Conservation (phyloP, 2,888 invertebrate genomes). For the Scaptomyza flava region DNA sequence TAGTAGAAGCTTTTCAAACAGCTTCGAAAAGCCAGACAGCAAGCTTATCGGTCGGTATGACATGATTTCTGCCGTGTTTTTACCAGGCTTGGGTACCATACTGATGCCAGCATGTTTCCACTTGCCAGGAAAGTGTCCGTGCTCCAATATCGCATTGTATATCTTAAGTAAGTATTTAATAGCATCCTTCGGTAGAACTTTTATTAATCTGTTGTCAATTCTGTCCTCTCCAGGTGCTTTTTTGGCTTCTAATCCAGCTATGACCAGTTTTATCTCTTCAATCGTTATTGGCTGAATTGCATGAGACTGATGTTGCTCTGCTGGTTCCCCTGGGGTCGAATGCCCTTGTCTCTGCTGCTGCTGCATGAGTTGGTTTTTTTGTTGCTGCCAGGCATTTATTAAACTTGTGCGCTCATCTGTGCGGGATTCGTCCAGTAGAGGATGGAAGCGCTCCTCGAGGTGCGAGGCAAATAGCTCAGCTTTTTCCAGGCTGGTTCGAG, state of each 20-base stretch:
- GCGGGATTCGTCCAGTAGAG: not conserved
- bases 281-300: not conserved
- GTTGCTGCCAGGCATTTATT: no score
- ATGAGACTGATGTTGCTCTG: not conserved
- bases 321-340: no score
- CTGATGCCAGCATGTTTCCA: not conserved
- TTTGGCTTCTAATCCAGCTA: not conserved
- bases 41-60: constrained; percentile 1
- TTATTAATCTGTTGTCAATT: not conserved
- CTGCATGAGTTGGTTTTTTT: no score
- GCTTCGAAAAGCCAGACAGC: not conserved
- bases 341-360: no score
- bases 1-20: not conserved
- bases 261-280: not conserved
- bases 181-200: not conserved
- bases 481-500: not conserved
- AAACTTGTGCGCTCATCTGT: no score
- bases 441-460: not conserved
- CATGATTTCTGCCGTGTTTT: not conserved
- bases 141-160: not conserved
- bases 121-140: not conserved
- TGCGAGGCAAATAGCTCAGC: not conserved
- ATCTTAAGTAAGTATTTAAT: not conserved
- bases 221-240: not conserved
- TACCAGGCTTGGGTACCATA: not conserved